Percentiles rank a stretch among this genome's conserved stretches.
Conservation (phyloP, 23 tunicate genomes). For the Ciona savignyi region DNA sequence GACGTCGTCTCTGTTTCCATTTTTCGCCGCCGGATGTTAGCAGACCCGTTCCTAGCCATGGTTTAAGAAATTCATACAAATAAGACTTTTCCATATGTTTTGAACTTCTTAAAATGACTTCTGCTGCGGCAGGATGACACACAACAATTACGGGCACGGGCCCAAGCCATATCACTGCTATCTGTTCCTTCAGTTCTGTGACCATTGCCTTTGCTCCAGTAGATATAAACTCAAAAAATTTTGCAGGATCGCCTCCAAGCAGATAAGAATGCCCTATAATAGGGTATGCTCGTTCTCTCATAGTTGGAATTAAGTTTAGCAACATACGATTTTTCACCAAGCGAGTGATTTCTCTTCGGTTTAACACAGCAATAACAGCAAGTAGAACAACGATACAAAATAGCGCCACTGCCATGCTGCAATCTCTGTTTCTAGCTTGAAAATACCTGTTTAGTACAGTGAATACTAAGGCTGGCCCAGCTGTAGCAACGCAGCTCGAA, state of each 20-base stretch:
- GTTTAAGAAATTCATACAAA: conserved; percentile 36
- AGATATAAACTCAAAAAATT: conserved; percentile 13
- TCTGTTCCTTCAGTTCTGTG: background rate
- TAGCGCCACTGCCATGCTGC: background rate
- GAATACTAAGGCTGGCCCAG: too few species aligned
- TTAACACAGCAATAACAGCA: background rate
- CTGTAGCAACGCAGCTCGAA: too few species aligned
- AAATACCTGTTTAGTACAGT: too few species aligned
- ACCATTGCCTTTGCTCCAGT: background rate
- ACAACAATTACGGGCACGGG: conserved; percentile 28
- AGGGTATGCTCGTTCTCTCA: conserved; percentile 27
- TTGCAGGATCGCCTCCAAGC: conserved; percentile 17
- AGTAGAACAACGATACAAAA: background rate
- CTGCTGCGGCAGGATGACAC: conserved; percentile 40
- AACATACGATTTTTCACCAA: background rate
- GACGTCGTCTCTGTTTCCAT: conserved; percentile 59
- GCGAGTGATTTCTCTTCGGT: background rate
- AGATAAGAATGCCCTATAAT: conserved; percentile 28
- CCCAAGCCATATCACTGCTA: conserved; percentile 32
- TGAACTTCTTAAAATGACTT: conserved; percentile 34
- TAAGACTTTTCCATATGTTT: conserved; percentile 49
- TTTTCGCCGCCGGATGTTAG: conserved; percentile 55
- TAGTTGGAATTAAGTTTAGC: conserved; percentile 4
- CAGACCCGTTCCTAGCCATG: conserved; percentile 61
- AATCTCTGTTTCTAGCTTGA: too few species aligned